phyloP scores from a whole-genome alignment of 2,113 vertebrate genomes.

The Cochlearius cochlearius region DNA sequence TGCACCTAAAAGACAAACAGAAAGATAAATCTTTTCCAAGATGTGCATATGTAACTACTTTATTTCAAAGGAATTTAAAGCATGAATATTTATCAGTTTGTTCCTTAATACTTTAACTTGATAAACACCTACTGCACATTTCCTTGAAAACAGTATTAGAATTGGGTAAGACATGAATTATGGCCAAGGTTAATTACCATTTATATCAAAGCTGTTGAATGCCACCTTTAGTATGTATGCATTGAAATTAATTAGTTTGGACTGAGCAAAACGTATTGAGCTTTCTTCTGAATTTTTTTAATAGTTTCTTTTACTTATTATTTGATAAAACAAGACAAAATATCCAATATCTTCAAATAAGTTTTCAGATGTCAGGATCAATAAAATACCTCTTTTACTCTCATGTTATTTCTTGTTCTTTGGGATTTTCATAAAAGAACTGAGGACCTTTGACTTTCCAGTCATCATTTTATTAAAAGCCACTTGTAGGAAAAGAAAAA shows the following conservation, averaged over 20 bases:
- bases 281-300: neutral
- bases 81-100: neutral
- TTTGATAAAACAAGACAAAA: neutral
- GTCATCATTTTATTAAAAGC: neutral
- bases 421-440: neutral
- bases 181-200: neutral
- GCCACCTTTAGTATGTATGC: neutral
- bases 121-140: neutral
- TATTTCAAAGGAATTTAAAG: neutral
- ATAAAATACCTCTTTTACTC: neutral
- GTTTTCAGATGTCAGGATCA: neutral
- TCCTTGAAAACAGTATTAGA: neutral
- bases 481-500: neutral
- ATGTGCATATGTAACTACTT: neutral
- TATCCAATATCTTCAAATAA: neutral
- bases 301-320: neutral
- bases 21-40: neutral
- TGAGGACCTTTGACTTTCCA: neutral
- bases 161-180: neutral
- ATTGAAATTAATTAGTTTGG: neutral
- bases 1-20: neutral
- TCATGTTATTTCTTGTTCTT: neutral
- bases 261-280: neutral
- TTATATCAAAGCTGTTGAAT: neutral
- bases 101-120: neutral